A percentile compares a stretch with the other conserved stretches of the same genome.
These are phyloP conservation scores for Sternotherus odoratus DNA, from an alignment of 2,797 vertebrate genomes.

Conservation along the genomic window DNA sequence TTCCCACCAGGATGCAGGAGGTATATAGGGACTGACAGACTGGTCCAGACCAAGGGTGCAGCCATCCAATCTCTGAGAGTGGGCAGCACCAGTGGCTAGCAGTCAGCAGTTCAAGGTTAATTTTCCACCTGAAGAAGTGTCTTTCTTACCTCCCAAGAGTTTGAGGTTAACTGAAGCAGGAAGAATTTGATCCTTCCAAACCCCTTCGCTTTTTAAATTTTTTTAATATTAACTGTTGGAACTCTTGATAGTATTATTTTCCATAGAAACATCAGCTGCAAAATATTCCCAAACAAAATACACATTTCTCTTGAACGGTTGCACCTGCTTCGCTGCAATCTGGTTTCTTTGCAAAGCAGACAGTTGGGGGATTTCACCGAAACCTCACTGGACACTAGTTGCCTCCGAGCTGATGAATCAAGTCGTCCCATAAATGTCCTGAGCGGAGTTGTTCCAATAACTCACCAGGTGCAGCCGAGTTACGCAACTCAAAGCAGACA, in stretches of 20 bases:
- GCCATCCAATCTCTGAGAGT: not conserved
- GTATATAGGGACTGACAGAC: not conserved
- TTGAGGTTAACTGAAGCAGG: not conserved
- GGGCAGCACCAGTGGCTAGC: not conserved
- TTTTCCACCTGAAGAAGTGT: not conserved
- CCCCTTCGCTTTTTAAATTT: not conserved
- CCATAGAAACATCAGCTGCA: not conserved
- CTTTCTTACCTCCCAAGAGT: not conserved
- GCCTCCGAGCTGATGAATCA: constrained; percentile 14
- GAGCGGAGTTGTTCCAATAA: not conserved
- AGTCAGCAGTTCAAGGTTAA: accelerated
- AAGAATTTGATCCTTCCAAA: not conserved
- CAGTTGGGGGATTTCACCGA: constrained; percentile 37
- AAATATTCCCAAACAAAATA: not conserved
- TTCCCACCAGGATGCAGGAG: not conserved
- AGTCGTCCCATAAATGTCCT: constrained; percentile 3
- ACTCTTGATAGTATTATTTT: not conserved
- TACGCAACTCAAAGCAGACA: not conserved
- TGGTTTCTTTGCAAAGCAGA: constrained; percentile 25
- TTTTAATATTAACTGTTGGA: accelerated
- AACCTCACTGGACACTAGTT: constrained; percentile 63
- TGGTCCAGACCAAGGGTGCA: not conserved
- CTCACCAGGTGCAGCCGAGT: not conserved
- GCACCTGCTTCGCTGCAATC: constrained; percentile 34
- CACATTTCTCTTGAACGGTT: not conserved